Evolutionary conservation across 2,113 vertebrate species (phyloP), one percentile per base, ranked within the genome.

Genomic region (Rhinoderma darwinii): DNA sequence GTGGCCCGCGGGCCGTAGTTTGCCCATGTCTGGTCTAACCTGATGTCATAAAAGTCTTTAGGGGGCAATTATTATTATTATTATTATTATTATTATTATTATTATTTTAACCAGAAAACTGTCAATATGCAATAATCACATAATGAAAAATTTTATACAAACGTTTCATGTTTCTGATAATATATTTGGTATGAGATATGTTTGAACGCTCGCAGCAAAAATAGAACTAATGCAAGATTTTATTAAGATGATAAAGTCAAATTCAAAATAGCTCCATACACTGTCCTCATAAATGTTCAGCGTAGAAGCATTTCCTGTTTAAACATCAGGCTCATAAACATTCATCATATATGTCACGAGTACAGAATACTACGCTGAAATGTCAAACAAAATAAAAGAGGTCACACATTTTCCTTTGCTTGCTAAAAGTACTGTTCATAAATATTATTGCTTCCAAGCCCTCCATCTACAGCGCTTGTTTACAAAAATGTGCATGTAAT

Each of bases 391-490:
- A 94, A 95, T 92, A 94, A 94, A 95, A 94, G 93, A 95, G 95
- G 95, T 96, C 95, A 95, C 94, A 96, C 95, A 95, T 95, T 95
- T 92, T 94, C 93, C 92, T 96, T 94, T 95, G 93, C 94, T 95
- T 95, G 94, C 94, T 96, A 95, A 96, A 95, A 96, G 95, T 96
- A 93, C 94, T 93, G 94, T 96, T 95, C 94, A 94, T 95, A 96
- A 96, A 96, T 96, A 96, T 96, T 96, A 95, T 95, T 96, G 94
- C 93, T 94, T 94, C 94, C 94, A 94, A 95, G 92, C 93, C 93
- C 94, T 95, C 94, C 94, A 93, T 94, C 93, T 94, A 95, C 94
- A 92, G 92, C 93, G 91, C 91, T 95, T 96, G 95, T 95, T 96
- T 96, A 95, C 93, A 94, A 94, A 94, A 95, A 95, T 95, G 94